phyloP scores from a whole-genome alignment of 2,888 invertebrate genomes.

The Nysson spinosus region DNA sequence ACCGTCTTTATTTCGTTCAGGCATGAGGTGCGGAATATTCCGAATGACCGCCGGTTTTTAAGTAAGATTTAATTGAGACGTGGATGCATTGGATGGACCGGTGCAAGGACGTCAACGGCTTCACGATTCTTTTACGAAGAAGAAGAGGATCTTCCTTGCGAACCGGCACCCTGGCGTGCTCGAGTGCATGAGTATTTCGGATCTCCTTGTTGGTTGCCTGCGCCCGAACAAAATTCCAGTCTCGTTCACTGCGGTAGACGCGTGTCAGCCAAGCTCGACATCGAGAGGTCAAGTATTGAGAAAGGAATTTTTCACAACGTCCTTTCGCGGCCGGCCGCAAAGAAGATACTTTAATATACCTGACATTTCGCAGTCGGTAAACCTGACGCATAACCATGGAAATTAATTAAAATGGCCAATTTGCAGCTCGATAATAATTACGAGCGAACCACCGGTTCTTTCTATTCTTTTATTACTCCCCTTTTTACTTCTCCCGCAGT shows the following conservation, averaged over 20 bases:
- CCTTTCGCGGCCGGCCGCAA: background rate
- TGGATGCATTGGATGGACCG: constrained; percentile 17
- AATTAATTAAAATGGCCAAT: constrained; percentile 20
- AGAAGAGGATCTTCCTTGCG: constrained; percentile 8
- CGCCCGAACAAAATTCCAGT: constrained; percentile 7
- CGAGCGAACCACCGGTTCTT: too few species aligned
- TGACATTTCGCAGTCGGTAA: constrained; percentile 6
- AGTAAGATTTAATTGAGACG: constrained; percentile 55
- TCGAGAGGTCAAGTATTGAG: too few species aligned
- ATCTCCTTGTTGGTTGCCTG: background rate
- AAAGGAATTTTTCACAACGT: background rate
- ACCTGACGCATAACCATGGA: constrained; percentile 5
- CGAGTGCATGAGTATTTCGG: background rate
- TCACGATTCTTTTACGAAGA: background rate
- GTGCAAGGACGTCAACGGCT: constrained; percentile 36
- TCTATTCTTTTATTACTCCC: too few species aligned
- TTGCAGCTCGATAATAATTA: constrained; percentile 16
- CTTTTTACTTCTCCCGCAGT: too few species aligned
- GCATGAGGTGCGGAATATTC: constrained; percentile 37
- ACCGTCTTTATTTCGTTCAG: constrained; percentile 14
- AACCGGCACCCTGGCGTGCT: constrained; percentile 7
- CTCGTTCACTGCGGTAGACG: constrained; percentile 12
- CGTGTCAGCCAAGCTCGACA: constrained; percentile 23
- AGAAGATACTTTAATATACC: constrained; percentile 16
- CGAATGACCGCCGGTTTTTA: constrained; percentile 22